Evolutionary conservation across 2,797 vertebrate genomes (phyloP), one percentile per base, ranked within the genome.

Genomic region (Scleropages formosus): DNA sequence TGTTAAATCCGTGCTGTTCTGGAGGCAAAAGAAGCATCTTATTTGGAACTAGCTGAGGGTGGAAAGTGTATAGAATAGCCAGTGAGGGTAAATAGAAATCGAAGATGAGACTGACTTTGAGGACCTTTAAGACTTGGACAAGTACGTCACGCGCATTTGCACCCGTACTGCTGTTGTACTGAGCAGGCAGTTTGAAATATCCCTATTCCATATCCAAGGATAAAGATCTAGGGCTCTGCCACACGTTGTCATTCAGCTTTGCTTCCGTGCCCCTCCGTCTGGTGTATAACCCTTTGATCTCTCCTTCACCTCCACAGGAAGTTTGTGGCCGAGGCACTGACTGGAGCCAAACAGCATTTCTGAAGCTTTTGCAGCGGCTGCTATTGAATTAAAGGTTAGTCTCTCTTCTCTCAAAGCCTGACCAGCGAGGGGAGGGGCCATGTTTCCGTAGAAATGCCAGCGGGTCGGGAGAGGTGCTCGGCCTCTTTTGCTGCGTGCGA

Each of bases 311-410:
- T 39, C 27, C 56, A 9, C 31, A 60, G 70, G 53, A n/a, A 22
- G 27, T 13, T 46, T 31, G 26, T 10, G 60, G 39, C 18, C 18
- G 16, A 59, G 56, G 27, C 70, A 20, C 31, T 12, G 10, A 31
- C 70, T 20, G 27, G 11, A 26, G n/a, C 0, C 18, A 60, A 58
- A 60, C 56, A 6, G 53, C 26, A 71, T 26, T 26, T 56, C 61
- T 18, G 4, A 62, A 39, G 9, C 27, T 65, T 47, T 7, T 46
- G 63, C 27, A 64, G n/a, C 0, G 64, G 63, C 18, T 49, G 8
- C 65, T 44, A 2, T 44, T 75, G 74, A 75, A 69, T 68, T 68
- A 46, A 69, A 75, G 74, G 74, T 77, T 65, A 77, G 60, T 20
- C 27, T 72, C 16, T 26, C 18, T 64, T 65, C 59, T 20, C n/a